phyloP scores from a whole-genome alignment of 2,113 vertebrate species.

The Alethe castanea region DNA sequence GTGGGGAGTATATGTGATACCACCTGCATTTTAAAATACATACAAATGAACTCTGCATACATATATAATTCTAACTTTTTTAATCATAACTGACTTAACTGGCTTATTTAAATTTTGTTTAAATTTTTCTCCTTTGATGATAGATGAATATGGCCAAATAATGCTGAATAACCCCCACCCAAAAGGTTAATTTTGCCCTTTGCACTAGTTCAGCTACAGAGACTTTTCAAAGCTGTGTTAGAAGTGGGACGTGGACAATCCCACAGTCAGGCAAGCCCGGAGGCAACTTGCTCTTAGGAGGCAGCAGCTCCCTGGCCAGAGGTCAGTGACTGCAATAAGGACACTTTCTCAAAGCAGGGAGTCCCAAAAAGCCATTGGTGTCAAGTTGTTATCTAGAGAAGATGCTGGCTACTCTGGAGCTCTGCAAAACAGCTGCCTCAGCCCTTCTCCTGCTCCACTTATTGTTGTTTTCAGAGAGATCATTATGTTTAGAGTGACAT shows the following conservation, averaged over 20 bases:
- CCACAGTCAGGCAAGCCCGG: neutral
- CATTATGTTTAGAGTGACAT: neutral
- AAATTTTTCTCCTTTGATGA: neutral
- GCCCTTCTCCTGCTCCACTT: neutral
- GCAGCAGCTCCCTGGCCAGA: neutral
- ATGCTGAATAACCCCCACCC: neutral
- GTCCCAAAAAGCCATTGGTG: rapidly evolving
- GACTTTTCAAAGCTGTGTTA: neutral
- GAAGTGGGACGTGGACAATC: neutral
- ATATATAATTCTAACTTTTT: neutral
- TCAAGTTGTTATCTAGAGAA: neutral
- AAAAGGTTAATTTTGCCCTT: neutral
- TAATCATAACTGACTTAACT: neutral
- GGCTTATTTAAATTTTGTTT: neutral
- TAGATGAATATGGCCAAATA: neutral
- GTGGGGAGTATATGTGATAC: neutral
- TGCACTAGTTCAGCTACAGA: neutral
- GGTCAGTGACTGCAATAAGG: neutral
- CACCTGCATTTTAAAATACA: neutral
- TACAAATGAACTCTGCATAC: neutral
- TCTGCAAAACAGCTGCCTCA: neutral
- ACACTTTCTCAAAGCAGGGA: neutral
- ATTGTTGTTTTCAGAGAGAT: neutral
- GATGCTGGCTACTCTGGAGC: rapidly evolving
- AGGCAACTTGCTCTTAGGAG: neutral